Percentiles rank a stretch among this genome's conserved stretches.
Conservation (phyloP, 2,888 invertebrate genomes). For the Drosophila pegasa region DNA sequence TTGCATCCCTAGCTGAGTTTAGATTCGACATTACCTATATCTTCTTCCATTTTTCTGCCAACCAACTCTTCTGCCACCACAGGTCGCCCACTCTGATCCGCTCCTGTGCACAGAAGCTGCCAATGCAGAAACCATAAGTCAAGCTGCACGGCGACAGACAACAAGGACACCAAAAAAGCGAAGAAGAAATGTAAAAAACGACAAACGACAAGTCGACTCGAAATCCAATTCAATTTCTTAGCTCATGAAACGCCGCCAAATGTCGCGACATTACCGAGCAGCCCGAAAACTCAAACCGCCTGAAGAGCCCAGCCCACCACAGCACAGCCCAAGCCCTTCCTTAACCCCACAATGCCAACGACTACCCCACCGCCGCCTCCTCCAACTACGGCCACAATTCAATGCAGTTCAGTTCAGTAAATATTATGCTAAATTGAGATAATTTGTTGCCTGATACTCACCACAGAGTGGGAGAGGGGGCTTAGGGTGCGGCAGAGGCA, state of each 20-base stretch:
- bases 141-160: slow-evolving; percentile 35
- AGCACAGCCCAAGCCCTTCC: neutral
- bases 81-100: slow-evolving; percentile 22
- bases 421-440: slow-evolving; percentile 78
- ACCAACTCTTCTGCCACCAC: neutral
- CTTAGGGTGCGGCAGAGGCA: slow-evolving; percentile 4
- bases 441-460: slow-evolving; percentile 72
- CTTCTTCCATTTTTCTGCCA: neutral
- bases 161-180: slow-evolving; percentile 20
- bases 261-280: slow-evolving; percentile 51
- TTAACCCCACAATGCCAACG: neutral
- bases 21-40: neutral
- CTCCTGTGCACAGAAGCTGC: slow-evolving; percentile 35
- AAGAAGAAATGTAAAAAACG: slow-evolving; percentile 2
- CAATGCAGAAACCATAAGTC: slow-evolving; percentile 54
- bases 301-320: neutral
- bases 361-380: slow-evolving; percentile 12
- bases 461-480: neutral
- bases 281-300: slow-evolving; percentile 18
- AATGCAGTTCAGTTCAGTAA: slow-evolving; percentile 76
- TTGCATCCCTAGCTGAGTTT: too few relatives aligned
- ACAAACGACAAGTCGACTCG: slow-evolving; percentile 39
- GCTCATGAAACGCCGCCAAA: slow-evolving; percentile 67
- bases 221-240: slow-evolving; percentile 74
- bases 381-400: slow-evolving; percentile 44